Percentiles rank a stretch among this genome's conserved stretches.
Conservation (phyloP, 1,140 invertebrate genomes). For the Saccostrea cuccullata region DNA sequence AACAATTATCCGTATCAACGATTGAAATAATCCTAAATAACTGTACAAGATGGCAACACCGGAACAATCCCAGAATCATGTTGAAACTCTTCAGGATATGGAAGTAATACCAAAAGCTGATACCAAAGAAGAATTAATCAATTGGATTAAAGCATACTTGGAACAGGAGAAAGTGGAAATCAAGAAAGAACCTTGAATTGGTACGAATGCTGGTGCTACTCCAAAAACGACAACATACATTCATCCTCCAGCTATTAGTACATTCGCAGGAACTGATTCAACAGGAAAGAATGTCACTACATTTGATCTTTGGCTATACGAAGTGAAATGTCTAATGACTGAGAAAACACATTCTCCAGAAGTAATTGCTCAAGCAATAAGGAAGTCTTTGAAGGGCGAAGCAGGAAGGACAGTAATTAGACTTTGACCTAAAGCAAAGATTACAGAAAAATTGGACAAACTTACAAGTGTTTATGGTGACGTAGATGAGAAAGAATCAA, state of each 20-base stretch:
- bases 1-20: too few relatives aligned
- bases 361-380: not conserved
- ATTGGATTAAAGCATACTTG: not conserved
- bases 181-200: not conserved
- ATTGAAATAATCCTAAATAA: too few relatives aligned
- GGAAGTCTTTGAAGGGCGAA: conserved; percentile 32
- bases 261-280: conserved; percentile 14
- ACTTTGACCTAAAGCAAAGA: conserved; percentile 1
- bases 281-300: conserved; percentile 23
- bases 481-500: conserved; percentile 40
- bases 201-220: not conserved
- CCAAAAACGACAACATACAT: not conserved
- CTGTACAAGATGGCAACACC: not conserved
- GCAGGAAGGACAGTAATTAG: not conserved
- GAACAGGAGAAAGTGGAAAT: not conserved
- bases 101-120: not conserved
- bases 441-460: not conserved
- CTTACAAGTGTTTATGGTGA: conserved; percentile 39
- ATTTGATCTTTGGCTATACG: conserved; percentile 47
- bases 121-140: not conserved
- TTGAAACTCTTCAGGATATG: not conserved
- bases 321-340: conserved; percentile 11
- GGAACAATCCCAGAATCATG: not conserved
- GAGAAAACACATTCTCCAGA: conserved; percentile 22
- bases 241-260: not conserved